Base-by-base conservation (phyloP, 1,140 invertebrate genomes). In the Hylyphantes graminicola region DNA sequence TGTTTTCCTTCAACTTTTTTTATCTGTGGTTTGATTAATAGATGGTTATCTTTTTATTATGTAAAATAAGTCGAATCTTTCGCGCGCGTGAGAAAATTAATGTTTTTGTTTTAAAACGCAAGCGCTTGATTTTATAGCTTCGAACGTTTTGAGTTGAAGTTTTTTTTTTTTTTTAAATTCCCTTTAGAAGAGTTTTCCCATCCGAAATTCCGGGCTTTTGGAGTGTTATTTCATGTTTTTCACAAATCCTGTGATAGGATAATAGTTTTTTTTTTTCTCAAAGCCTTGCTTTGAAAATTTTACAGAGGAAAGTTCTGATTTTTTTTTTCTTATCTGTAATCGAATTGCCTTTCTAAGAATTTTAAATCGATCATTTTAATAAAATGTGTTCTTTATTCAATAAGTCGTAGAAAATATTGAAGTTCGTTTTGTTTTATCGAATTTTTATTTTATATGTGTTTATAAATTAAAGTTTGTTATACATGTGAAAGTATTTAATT, bases 81-180 rank as follows among this genome's bases (percentile, higher is more conserved):
- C 78, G 78, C 73, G 78, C 17, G 61, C 7, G 3, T 51, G 19
- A 10, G 50, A 50, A 63, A 72, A 81, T 81, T 70, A 81, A 81
- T 81, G 78, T 73, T 70, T 70, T 81, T 81, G 68, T 73, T 81
- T 81, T 72, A 81, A 73, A 79, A 81, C 13, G 78, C 6, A 57
- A 35, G 15, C 54, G 21, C 78, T 81, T 81, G 67, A 81, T 81
- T 81, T 81, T 81, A 81, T 81, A n/a, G 68, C 78, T 81, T 72
- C 48, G 21, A 81, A 81, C 78, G 73, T 72, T 72, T 73, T 59
- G 10, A 17, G 50, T 19, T 17, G 67, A 57, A 55, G 67, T 67
- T 55, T 21, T 55, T 51, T 48, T 61, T 68, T 17, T 19, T 64
- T 21, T 53, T 7, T 54, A 3, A 13, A n/a, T 19, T 57, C 50